These are phyloP conservation scores for Papilio helenus DNA, from an alignment of 1,140 invertebrate species.

Conservation along the genomic window DNA sequence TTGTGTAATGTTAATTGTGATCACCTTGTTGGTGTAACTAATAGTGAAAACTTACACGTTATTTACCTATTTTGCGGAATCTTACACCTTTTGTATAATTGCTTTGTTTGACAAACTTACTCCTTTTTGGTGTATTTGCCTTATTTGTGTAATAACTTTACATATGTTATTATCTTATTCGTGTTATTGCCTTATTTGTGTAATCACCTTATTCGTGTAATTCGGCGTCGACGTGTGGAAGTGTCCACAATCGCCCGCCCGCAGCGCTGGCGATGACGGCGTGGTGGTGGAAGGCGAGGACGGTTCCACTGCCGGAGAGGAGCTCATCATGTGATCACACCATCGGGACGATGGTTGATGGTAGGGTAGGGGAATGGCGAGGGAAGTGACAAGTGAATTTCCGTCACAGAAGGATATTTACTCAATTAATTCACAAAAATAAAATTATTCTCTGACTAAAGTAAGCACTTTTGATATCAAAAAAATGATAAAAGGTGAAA, in stretches of 20 bases:
- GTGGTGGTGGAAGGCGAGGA: conserved; percentile 65
- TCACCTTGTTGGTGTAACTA: too few species aligned
- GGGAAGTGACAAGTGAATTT: neutral
- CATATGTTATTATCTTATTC: conserved; percentile 8
- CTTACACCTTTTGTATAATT: too few species aligned
- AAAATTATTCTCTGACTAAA: neutral
- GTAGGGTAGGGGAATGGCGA: neutral
- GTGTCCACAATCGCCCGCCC: conserved; percentile 55
- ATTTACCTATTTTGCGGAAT: too few species aligned
- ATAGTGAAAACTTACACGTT: too few species aligned
- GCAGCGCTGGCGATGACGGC: conserved; percentile 68
- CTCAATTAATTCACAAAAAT: neutral
- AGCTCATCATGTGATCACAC: conserved; percentile 69
- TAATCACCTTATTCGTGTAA: conserved; percentile 58
- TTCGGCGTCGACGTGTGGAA: conserved; percentile 73
- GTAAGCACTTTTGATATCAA: too few species aligned
- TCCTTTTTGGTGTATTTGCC: neutral
- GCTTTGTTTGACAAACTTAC: too few species aligned
- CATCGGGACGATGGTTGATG: conserved; percentile 47
- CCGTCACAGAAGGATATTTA: neutral
- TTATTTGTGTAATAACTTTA: conserved; percentile 50
- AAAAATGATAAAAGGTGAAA: neutral
- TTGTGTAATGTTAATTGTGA: too few species aligned
- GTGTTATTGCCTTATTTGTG: conserved; percentile 45
- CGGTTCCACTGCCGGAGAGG: conserved; percentile 71